These are phyloP conservation scores for Epiblema foenella DNA, from an alignment of 2,888 invertebrate genomes.

Conservation along the genomic window DNA sequence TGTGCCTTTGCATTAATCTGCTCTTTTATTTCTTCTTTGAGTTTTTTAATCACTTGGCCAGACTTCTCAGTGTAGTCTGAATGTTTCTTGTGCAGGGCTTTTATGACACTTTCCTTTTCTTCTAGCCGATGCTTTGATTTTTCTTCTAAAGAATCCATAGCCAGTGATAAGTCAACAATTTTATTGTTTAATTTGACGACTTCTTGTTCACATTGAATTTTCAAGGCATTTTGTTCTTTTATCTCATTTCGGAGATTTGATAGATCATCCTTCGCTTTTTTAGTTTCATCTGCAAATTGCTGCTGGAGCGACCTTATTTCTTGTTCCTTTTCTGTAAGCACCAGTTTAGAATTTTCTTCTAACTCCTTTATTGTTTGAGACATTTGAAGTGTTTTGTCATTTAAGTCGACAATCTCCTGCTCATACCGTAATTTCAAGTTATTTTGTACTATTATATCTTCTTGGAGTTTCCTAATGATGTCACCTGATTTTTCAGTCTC, in stretches of 20 bases:
- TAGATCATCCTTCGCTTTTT: background rate
- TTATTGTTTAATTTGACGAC: background rate
- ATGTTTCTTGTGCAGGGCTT: background rate
- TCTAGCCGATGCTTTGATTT: background rate
- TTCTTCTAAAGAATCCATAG: background rate
- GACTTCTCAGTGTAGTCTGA: background rate
- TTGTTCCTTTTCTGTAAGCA: conserved; percentile 64
- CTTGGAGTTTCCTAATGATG: conserved; percentile 9
- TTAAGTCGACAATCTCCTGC: conserved; percentile 54
- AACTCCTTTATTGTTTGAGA: conserved; percentile 68
- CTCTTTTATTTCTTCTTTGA: conserved; percentile 1
- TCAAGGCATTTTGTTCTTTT: conserved; percentile 65
- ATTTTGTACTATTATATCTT: conserved; percentile 4
- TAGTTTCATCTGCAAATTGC: conserved; percentile 66
- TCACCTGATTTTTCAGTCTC: background rate
- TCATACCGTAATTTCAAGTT: conserved; percentile 44
- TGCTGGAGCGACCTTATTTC: conserved; percentile 70
- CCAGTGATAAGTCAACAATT: background rate
- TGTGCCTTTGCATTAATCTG: background rate
- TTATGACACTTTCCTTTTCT: background rate
- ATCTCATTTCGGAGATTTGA: conserved; percentile 61
- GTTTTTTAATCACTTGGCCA: background rate
- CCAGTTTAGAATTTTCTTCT: conserved; percentile 58
- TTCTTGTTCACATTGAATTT: conserved; percentile 60
- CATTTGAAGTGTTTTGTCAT: conserved; percentile 70